Evolutionary conservation across 2,797 vertebrate genomes (phyloP), one percentile per base, ranked within the genome.

Genomic region (Acipenser ruthenus): DNA sequence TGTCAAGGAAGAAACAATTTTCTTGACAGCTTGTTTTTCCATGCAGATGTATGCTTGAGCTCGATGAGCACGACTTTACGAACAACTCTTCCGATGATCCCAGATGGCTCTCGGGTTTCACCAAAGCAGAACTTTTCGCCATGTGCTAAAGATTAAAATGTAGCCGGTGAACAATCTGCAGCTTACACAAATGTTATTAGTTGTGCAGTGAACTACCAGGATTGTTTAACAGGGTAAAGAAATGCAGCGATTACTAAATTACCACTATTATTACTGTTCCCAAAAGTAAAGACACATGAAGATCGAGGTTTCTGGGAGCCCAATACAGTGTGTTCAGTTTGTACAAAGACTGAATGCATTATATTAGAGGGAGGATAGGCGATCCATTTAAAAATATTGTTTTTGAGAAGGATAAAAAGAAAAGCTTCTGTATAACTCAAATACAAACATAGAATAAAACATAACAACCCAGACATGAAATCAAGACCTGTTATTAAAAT

Each of bases 21-120:
- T 64, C 63, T 68, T 71, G 61, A 71, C 65, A 67, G 69, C 63
- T 59, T 49, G 23, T 65, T 67, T 64, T 70, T 65, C 59, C 63
- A 18, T 65, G 59, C 63, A 49, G 37, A 67, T 55, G 65, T 60
- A 49, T 18, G 4, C 23, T 48, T 58, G 23, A 37, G 56, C 15
- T 11, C 48, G 10, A 65, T 13, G 65, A 66, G 50, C 55, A 15
- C 58, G 52, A 63, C 63, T 59, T 70, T 58, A 52, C 7, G 18
- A 49, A 10, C 47, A 37, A 23, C 37, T 15, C 64, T 53, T 9
- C 49, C 18, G 8, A 60, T 8, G 63, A 59, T 11, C 13, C 51
- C 13, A n/a, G 65, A 59, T 23, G 65, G 50, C 50, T 6, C 15
- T 62, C n/a, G 64, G 64, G 49, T 63, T 67, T 59, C 61, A 6